Evolutionary conservation across 2,888 invertebrate genomes (phyloP).

Genomic region (Nemurella pictetii): DNA sequence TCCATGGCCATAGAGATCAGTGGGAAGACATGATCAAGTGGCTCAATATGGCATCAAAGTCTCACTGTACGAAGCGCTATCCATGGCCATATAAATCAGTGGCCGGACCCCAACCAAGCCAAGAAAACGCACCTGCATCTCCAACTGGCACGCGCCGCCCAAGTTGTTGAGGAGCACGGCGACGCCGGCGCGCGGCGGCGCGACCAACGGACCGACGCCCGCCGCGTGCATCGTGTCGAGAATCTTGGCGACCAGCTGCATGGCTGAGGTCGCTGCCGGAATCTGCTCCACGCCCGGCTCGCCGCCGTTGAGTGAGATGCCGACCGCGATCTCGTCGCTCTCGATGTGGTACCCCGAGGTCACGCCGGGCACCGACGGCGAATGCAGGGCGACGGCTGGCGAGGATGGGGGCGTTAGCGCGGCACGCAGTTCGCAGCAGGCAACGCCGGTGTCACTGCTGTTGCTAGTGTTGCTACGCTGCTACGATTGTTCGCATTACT

Average conservation of each 20-base stretch:
- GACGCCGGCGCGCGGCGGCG: not conserved
- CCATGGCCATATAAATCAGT: too few species aligned
- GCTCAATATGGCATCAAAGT: too few species aligned
- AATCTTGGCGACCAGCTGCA: not conserved
- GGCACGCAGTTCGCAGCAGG: too few species aligned
- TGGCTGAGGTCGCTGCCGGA: slow-evolving; percentile 48
- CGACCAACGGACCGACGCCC: not conserved
- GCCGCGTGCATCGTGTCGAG: not conserved
- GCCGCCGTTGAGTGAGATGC: slow-evolving; percentile 59
- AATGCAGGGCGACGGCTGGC: slow-evolving; percentile 60
- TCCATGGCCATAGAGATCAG: too few species aligned
- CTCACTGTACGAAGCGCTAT: too few species aligned
- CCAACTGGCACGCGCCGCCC: slow-evolving; percentile 72
- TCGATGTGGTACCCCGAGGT: slow-evolving; percentile 19
- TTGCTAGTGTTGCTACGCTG: too few species aligned
- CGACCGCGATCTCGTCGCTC: slow-evolving; percentile 56
- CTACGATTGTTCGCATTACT: too few species aligned
- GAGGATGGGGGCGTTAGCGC: not conserved
- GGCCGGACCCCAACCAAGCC: too few species aligned
- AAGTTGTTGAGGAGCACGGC: slow-evolving; percentile 75
- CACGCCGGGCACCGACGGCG: slow-evolving; percentile 67
- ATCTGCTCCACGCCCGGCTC: slow-evolving; percentile 54
- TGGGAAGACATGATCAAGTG: too few species aligned
- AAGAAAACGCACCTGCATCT: slow-evolving; percentile 55
- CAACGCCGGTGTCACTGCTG: too few species aligned